These are phyloP conservation scores for Maconellicoccus hirsutus DNA, from an alignment of 1,140 invertebrate genomes.

Conservation along the genomic window DNA sequence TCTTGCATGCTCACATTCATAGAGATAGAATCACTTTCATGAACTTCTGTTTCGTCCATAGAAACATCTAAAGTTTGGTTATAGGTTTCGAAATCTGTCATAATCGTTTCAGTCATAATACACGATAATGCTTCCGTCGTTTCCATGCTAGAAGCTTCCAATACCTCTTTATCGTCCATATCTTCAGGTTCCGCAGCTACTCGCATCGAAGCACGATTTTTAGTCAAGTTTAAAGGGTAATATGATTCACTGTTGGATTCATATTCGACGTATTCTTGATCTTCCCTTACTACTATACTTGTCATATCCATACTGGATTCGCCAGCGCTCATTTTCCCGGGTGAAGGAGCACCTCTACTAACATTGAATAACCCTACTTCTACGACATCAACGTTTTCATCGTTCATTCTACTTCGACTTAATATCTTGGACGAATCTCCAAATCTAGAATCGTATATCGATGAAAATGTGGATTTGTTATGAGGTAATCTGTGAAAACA, in stretches of 20 bases:
- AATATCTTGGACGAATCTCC: not conserved
- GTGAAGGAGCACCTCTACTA: not conserved
- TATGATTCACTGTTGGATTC: not conserved
- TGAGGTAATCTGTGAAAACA: not conserved
- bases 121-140: not conserved
- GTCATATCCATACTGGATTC: constrained; percentile 11
- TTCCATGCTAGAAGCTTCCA: not conserved
- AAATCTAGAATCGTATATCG: too few species aligned
- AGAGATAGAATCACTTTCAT: too few species aligned
- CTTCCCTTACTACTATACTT: not conserved
- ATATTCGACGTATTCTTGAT: not conserved
- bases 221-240: not conserved
- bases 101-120: not conserved
- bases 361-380: not conserved
- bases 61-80: too few species aligned
- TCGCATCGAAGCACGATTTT: not conserved
- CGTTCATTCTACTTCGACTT: not conserved
- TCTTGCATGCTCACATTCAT: too few species aligned
- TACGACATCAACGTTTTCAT: not conserved
- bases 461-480: not conserved
- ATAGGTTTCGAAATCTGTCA: too few species aligned
- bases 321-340: not conserved
- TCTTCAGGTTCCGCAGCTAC: not conserved
- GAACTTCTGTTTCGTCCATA: too few species aligned
- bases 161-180: not conserved